Base-by-base conservation (phyloP, 2,797 vertebrate species). In the Chelon auratus region DNA sequence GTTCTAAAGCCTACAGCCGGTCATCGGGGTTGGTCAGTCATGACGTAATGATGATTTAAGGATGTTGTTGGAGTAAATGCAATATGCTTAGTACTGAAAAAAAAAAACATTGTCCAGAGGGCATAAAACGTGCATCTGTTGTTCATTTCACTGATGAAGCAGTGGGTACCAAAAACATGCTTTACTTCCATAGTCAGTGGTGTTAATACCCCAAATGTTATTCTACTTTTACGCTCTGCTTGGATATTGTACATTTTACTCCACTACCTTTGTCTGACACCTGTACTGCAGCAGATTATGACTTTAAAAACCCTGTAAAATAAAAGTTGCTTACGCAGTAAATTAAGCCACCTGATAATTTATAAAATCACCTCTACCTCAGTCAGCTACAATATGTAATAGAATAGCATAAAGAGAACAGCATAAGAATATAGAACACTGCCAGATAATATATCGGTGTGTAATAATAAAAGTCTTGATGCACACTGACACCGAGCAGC, bases 101-200 rank as follows among this genome's bases (percentile, higher is more conserved):
- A 71, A 54, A 71, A 71, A 54, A 71, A 7, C 18, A n/a, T 53
- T 22, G 24, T 48, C 47, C 15, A 36, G 26, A 43, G 42, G 36
- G 43, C 0, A 0, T 47, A 51, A 57, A 13, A 47, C 11, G 6
- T 17, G 2, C 6, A 18, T 61, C n/a, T 43, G 14, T 55, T 59
- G 3, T 64, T 33, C 14, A 37, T 54, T 37, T 53, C 26, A 53
- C 8, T 30, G 51, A 50, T 71, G 15, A 45, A 17, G 9, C n/a
- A 40, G 20, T 37, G 26, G 14, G 7, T 33, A 33, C 30, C 30
- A n/a, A 54, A 64, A 7, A 58, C 7, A 58, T 20, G 0, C n/a
- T 10, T 33, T 33, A 33, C 30, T 33, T 33, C 7, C 30, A 33
- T 7, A 33, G 30, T 33, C 30, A 26, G 24, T 26, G 24, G 24